These are phyloP conservation scores for Pogona vitticeps DNA, from an alignment of 2,113 vertebrate species.

Conservation along the genomic window DNA sequence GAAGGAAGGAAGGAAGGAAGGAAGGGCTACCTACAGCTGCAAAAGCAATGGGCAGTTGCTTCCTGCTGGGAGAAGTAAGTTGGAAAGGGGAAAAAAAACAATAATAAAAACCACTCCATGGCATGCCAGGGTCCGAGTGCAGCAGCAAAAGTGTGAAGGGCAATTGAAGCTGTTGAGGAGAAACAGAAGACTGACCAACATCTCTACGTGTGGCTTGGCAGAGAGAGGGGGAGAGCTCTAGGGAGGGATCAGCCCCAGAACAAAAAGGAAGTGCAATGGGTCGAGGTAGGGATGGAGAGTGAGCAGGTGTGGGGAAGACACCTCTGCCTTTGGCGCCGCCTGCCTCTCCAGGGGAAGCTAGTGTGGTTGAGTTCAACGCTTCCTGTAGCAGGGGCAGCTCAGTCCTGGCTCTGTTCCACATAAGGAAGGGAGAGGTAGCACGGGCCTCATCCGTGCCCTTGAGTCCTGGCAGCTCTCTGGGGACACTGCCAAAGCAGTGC, in stretches of 20 bases:
- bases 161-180: neutral
- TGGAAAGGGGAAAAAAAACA: neutral
- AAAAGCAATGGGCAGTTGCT: neutral
- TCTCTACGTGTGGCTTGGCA: conserved; percentile 2
- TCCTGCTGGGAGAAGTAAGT: neutral
- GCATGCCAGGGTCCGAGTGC: neutral
- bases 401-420: conserved; percentile 6
- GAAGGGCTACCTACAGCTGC: neutral
- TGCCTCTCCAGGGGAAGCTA: neutral
- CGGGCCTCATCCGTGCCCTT: neutral
- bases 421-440: neutral
- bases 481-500: neutral
- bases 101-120: neutral
- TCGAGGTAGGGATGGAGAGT: conserved; percentile 31
- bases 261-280: conserved; percentile 23
- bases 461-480: neutral
- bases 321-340: neutral
- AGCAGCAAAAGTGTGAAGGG: conserved; percentile 12
- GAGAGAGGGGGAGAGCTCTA: neutral
- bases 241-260: conserved; percentile 25
- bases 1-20: neutral
- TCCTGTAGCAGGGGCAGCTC: conserved; percentile 7
- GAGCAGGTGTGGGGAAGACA: neutral
- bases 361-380: neutral
- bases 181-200: neutral